Conservation (phyloP, 2,113 vertebrate genomes). For the Microtus ochrogaster region DNA sequence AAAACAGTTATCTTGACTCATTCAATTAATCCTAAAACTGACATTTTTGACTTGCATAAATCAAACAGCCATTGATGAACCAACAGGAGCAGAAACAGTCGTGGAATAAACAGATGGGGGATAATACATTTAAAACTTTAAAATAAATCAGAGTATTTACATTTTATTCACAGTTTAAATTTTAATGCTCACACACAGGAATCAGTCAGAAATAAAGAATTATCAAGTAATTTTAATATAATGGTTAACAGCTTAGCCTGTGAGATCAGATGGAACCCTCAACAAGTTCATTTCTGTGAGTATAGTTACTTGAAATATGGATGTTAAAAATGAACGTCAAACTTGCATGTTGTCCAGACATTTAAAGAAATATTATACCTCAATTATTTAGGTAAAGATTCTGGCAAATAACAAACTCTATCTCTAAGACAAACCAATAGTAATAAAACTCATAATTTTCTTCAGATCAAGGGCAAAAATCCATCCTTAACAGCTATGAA, state of each 20-base stretch:
- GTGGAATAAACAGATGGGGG: background rate
- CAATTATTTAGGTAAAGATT: background rate
- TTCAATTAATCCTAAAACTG: slow-evolving; percentile 58
- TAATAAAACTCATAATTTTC: background rate
- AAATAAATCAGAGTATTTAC: slow-evolving; percentile 58
- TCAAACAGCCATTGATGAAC: slow-evolving; percentile 58
- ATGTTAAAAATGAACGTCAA: background rate
- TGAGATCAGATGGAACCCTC: background rate
- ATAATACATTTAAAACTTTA: background rate
- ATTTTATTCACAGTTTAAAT: background rate
- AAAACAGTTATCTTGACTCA: slow-evolving; percentile 55
- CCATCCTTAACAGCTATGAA: background rate
- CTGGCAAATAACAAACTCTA: background rate
- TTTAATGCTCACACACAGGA: background rate
- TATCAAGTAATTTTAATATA: background rate
- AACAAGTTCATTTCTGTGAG: background rate
- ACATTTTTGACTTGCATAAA: slow-evolving; percentile 52
- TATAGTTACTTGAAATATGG: background rate
- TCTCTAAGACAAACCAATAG: background rate
- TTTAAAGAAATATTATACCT: background rate
- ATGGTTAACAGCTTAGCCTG: background rate
- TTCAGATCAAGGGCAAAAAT: background rate
- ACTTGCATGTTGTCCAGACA: background rate
- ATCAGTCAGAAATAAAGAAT: slow-evolving; percentile 1
- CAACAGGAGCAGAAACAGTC: slow-evolving; percentile 18